Conservation (phyloP, 2,113 vertebrate genomes). For the Caloenas nicobarica region DNA sequence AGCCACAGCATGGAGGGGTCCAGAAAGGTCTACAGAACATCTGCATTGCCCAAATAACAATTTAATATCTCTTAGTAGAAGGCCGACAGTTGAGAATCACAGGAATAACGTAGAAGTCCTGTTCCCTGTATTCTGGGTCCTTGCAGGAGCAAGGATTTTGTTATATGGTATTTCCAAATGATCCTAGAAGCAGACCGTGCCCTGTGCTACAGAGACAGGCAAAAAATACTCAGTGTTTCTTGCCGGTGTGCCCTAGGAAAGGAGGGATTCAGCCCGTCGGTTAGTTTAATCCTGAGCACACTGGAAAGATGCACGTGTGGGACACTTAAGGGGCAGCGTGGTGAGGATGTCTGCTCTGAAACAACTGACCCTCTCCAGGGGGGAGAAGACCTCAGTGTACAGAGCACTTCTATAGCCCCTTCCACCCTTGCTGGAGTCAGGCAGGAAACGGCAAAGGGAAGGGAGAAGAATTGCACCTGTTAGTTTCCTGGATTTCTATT, state of each 20-base stretch:
- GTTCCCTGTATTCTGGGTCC: background rate
- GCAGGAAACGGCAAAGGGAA: background rate
- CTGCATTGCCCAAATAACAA: background rate
- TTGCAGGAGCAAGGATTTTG: background rate
- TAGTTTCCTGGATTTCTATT: conserved; percentile 41
- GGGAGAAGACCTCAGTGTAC: background rate
- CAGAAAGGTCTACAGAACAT: background rate
- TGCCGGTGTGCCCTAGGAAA: background rate
- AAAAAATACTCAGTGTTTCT: background rate
- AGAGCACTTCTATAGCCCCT: background rate
- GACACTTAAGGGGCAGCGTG: background rate
- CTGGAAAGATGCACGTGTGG: background rate
- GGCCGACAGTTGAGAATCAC: background rate
- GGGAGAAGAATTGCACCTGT: background rate
- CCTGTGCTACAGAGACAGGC: accelerated
- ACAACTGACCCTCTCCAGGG: accelerated
- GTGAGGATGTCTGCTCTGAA: background rate
- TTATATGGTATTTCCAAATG: background rate
- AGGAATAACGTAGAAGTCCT: background rate
- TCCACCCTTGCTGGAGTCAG: background rate
- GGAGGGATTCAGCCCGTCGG: background rate
- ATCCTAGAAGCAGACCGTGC: background rate
- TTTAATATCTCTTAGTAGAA: background rate
- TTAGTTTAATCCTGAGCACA: background rate
- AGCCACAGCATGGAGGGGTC: background rate